Percentiles rank a stretch among this genome's conserved stretches.
These are phyloP conservation scores for Atractosteus spatula DNA, from an alignment of 2,113 vertebrate species.

Conservation along the genomic window DNA sequence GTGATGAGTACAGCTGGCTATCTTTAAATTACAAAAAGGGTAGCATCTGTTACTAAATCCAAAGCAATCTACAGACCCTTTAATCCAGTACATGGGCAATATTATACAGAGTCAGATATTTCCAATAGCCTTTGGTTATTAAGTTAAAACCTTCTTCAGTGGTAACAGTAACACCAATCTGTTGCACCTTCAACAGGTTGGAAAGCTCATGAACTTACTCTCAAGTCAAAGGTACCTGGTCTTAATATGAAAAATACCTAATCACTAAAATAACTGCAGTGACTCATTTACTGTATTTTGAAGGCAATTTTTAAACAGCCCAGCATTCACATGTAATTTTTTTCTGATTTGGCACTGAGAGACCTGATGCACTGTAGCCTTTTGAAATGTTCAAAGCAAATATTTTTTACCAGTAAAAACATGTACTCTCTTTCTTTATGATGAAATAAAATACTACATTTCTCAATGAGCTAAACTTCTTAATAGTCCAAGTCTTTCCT, in stretches of 20 bases:
- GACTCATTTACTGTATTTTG: too few relatives aligned
- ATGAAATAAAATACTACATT: too few relatives aligned
- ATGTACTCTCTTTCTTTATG: too few relatives aligned
- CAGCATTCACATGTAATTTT: too few relatives aligned
- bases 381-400: too few relatives aligned
- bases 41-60: conserved; percentile 9
- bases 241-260: conserved; percentile 14
- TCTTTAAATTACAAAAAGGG: conserved; percentile 8
- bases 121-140: background rate
- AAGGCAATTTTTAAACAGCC: too few relatives aligned
- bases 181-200: background rate
- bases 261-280: background rate
- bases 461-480: too few relatives aligned
- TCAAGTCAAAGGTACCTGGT: background rate
- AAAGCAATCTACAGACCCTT: background rate
- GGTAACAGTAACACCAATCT: background rate
- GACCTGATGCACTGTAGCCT: too few relatives aligned
- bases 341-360: too few relatives aligned
- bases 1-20: background rate
- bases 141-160: conserved; percentile 4
- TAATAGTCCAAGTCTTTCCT: too few relatives aligned
- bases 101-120: conserved; percentile 14
- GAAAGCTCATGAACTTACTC: background rate
- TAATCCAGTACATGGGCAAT: conserved; percentile 3
- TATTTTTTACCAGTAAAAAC: too few relatives aligned